A percentile compares a stretch with the other conserved stretches of the same genome.
phyloP scores from a whole-genome alignment of 2,797 vertebrate species.

The Danio albolineatus region DNA sequence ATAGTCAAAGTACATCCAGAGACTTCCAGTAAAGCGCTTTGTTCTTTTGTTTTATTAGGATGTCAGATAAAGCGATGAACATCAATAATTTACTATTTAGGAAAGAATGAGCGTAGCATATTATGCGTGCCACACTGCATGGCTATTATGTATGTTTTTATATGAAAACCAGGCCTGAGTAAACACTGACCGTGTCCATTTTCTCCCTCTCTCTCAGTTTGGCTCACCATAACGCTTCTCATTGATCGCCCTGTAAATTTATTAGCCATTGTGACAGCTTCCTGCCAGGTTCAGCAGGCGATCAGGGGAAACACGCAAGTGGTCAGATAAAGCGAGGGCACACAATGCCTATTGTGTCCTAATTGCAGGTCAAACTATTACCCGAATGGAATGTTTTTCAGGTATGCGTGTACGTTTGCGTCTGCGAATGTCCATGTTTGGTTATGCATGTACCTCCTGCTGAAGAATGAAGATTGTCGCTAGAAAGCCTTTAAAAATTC shows the following conservation, averaged over 20 bases:
- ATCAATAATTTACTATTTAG: conserved; percentile 1
- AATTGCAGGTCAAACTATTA: conserved; percentile 76
- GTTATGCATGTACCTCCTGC: conserved; percentile 54
- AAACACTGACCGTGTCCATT: conserved; percentile 67
- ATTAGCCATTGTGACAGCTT: conserved; percentile 85
- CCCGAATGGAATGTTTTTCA: conserved; percentile 71
- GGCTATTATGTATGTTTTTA: conserved; percentile 18
- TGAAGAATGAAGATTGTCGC: conserved; percentile 46
- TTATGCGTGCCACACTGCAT: not conserved
- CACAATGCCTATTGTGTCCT: conserved; percentile 85
- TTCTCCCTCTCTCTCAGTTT: conserved; percentile 12
- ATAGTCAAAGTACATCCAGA: not conserved
- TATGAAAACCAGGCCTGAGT: conserved; percentile 62
- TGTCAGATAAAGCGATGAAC: not conserved
- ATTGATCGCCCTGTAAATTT: conserved; percentile 78
- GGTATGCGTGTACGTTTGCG: conserved; percentile 58
- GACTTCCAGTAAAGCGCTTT: not conserved
- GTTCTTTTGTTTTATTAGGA: not conserved
- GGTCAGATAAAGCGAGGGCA: conserved; percentile 74
- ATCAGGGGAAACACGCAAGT: conserved; percentile 75
- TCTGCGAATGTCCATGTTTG: conserved; percentile 17
- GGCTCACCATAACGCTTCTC: conserved; percentile 40
- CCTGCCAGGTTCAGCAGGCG: conserved; percentile 73
- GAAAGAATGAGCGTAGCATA: not conserved
- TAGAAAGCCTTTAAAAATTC: conserved; percentile 69